Percentiles rank a stretch among this genome's conserved stretches.
phyloP scores from a whole-genome alignment of 2,113 vertebrate species.

The Ophiodon elongatus region DNA sequence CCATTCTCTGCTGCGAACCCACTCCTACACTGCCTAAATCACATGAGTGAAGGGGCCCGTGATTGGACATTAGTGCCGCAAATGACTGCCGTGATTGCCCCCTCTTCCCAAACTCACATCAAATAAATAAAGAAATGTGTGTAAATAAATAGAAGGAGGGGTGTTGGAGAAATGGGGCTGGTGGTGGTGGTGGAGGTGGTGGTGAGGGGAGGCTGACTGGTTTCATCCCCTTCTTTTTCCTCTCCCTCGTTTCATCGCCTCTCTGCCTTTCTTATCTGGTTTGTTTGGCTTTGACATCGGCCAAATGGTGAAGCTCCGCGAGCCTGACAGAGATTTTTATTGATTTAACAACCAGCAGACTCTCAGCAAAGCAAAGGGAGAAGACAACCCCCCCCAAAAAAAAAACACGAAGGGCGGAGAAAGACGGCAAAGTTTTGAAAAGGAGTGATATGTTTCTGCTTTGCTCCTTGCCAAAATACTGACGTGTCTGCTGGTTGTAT shows the following conservation, averaged over 20 bases:
- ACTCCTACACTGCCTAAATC: constrained; percentile 99
- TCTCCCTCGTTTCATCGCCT: constrained; percentile 79
- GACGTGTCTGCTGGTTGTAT: constrained; percentile 72
- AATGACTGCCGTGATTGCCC: constrained; percentile 98
- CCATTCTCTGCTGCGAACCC: constrained; percentile 76
- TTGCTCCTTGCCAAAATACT: constrained; percentile 61
- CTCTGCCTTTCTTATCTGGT: constrained; percentile 89
- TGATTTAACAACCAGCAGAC: constrained; percentile 93
- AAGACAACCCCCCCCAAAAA: constrained; percentile 85
- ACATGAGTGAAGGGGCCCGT: constrained; percentile 97
- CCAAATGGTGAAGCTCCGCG: constrained; percentile 93
- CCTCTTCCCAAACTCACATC: constrained; percentile 87
- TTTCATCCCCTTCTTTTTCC: constrained; percentile 72
- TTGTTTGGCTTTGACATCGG: constrained; percentile 98
- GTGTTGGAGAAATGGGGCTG: constrained; percentile 66
- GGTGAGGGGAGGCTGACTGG: constrained; percentile 70
- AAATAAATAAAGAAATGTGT: constrained; percentile 86
- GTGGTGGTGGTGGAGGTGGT: constrained; percentile 34
- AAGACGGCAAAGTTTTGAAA: constrained; percentile 83
- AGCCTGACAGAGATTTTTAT: constrained; percentile 94
- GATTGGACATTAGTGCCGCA: constrained; percentile 99
- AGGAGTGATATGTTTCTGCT: constrained; percentile 73
- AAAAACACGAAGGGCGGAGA: constrained; percentile 70
- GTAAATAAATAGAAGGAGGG: constrained; percentile 83
- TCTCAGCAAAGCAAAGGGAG: constrained; percentile 78